Evolutionary conservation across 2,888 invertebrate genomes (phyloP), one percentile per base, ranked within the genome.

Genomic region (Drosophila kanekoi): DNA sequence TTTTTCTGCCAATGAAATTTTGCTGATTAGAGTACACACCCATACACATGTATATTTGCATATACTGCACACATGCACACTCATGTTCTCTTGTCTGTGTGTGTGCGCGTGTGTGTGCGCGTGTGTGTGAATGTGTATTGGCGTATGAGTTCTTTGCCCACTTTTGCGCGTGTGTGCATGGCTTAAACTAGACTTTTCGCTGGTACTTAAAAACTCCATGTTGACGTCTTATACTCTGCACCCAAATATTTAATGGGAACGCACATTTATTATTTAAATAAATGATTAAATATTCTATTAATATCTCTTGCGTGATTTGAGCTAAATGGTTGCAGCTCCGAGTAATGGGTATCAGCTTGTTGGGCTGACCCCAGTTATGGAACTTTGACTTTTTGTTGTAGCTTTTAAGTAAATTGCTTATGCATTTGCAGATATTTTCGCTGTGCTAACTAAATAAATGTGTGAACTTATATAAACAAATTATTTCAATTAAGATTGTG

Each of bases 1-100:
- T 71, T 79, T 79, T 71, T 71, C 51, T 66, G 56, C 56, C 70
- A 65, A 59, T 67, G 63, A 58, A 69, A 71, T 67, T 79, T 65
- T 71, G 58, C 77, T 77, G 77, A 77, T 77, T 77, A 71, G 71
- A 79, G 58, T 32, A 61, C 43, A 35, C 64, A 43, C 38, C 62
- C 49, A 75, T 52, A 58, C 47, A 56, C 38, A 51, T 38, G 48
- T 14, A 41, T 16, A 51, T 38, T 8, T 56, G 37, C 43, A 64
- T 43, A 75, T 56, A 48, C 41, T 38, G 48, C 10, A 62, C 53
- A 58, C 52, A 59, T 40, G 48, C 56, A 62, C 16, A 35, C 47
- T 43, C 14, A 52, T 33, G 48, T 6, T 38, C 43, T 40, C n/a
- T 33, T 18, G 16, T 40, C 18, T 57, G 8, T 40, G 40, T 35